phyloP scores from a whole-genome alignment of 1,140 invertebrate species.

The Scaptomyza montana region DNA sequence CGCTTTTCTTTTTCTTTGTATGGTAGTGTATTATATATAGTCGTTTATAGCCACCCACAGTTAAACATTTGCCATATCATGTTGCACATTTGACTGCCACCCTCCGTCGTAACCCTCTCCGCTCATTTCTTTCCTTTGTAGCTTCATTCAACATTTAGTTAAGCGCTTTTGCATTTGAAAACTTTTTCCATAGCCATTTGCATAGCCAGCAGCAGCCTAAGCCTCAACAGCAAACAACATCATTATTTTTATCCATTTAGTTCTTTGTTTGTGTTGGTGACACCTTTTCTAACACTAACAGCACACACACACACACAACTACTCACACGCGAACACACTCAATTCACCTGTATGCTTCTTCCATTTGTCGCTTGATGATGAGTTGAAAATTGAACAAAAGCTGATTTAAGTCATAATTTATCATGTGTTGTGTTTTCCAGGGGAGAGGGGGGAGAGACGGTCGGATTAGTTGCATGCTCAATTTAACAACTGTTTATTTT shows the following conservation, averaged over 20 bases:
- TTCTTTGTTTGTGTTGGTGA: constrained; percentile 52
- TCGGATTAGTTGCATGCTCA: constrained; percentile 68
- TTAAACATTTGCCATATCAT: constrained; percentile 44
- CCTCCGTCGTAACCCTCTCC: not conserved
- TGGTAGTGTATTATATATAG: not conserved
- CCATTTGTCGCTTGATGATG: constrained; percentile 56
- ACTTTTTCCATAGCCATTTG: constrained; percentile 41
- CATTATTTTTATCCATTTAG: constrained; percentile 69
- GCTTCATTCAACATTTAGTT: constrained; percentile 42
- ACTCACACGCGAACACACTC: constrained; percentile 7
- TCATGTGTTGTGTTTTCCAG: constrained; percentile 46
- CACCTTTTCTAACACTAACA: constrained; percentile 53
- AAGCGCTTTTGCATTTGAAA: constrained; percentile 47
- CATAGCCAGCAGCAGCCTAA: constrained; percentile 16
- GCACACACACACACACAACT: constrained; percentile 8
- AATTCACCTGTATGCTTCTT: constrained; percentile 45
- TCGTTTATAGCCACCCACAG: constrained; percentile 26
- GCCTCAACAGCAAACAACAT: constrained; percentile 32
- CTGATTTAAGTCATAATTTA: constrained; percentile 83
- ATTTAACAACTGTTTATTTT: constrained; percentile 80
- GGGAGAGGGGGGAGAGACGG: constrained; percentile 10
- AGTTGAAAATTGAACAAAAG: constrained; percentile 80
- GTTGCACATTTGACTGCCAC: constrained; percentile 45
- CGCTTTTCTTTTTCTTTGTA: constrained; percentile 27
- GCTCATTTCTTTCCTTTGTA: not conserved